Base-by-base conservation (phyloP, 2,113 vertebrate genomes). In the Camelus dromedarius region DNA sequence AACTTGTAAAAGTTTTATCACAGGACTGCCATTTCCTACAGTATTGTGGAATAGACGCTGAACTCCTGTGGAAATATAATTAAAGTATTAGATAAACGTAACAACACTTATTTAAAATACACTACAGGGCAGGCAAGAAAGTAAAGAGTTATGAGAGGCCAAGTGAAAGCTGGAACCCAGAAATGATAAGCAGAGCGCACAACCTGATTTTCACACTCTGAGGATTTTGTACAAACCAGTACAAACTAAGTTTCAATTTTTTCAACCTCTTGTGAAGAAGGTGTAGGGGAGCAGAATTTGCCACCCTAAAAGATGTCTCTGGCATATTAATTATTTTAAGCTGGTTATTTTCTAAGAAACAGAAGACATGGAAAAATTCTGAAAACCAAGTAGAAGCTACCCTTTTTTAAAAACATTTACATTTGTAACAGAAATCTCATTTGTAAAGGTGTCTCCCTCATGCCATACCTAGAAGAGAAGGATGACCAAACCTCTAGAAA, bases 91-190 rank as follows among this genome's bases (percentile, higher is more conserved):
- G 18, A 5, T 28, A 52, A 88, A 62, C 7, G 13, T 56, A 93
- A 6, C 30, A 76, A 82, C 67, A 91, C 46, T 79, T 79, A 87
- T 66, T 82, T 87, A 77, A 91, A 92, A 73, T 18, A 38, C 15
- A 73, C 28, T 54, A 67, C 11, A 92, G 13, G n/a, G 16, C 28
- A 42, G 73, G 28, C 20, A 58, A 88, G 75, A 88, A 87, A 84
- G 56, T 24, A 73, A 89, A 83, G 46, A 58, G 58, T 91, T 64
- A 64, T 62, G 30, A 73, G 56, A 30, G 62, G 35, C 22, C 42
- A 50, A 28, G 35, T 86, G 10, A 89, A 96, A 95, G 18, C 38
- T 54, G 12, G 26, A 87, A 94, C 6, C 93, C 20, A 88, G 38
- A 92, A 92, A 75, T 15, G 8, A 56, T 54, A 79, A 66, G 22